phyloP scores from a whole-genome alignment of 2,113 vertebrate species.

The Rhynchomys soricoides region DNA sequence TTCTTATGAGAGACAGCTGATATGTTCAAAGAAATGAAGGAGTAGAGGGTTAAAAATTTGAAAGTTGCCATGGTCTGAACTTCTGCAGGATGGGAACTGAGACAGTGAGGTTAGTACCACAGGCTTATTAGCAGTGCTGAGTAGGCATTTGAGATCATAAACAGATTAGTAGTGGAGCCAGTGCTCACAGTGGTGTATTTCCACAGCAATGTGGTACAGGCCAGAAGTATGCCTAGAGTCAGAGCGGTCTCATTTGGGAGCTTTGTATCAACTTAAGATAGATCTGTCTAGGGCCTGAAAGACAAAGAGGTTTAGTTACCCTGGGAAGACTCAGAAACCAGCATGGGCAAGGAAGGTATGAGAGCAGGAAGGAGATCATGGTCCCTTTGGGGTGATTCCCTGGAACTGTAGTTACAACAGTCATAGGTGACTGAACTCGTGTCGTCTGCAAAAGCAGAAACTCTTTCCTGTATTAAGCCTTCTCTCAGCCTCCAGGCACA shows the following conservation, averaged over 20 bases:
- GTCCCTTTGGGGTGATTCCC: background rate
- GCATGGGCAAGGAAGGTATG: background rate
- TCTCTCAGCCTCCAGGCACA: background rate
- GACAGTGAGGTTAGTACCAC: background rate
- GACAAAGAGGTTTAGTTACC: background rate
- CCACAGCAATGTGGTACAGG: background rate
- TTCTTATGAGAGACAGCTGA: background rate
- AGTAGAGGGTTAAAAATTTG: background rate
- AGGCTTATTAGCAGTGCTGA: background rate
- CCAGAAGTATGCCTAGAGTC: background rate
- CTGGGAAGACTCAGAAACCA: slow-evolving; percentile 1
- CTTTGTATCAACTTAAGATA: background rate
- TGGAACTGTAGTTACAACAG: background rate
- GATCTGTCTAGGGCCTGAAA: background rate
- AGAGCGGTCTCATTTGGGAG: background rate
- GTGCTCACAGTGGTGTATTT: background rate
- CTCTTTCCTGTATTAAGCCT: background rate
- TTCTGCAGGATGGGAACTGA: slow-evolving; percentile 7
- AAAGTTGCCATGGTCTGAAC: background rate
- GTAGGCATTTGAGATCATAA: background rate
- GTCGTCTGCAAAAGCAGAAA: background rate
- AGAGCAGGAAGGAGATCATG: background rate
- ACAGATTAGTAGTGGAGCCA: background rate
- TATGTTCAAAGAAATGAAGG: slow-evolving; percentile 50
- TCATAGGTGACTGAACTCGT: too few species aligned